Evolutionary conservation across 2,113 vertebrate species (phyloP).

Genomic region (Crotalus horridus): DNA sequence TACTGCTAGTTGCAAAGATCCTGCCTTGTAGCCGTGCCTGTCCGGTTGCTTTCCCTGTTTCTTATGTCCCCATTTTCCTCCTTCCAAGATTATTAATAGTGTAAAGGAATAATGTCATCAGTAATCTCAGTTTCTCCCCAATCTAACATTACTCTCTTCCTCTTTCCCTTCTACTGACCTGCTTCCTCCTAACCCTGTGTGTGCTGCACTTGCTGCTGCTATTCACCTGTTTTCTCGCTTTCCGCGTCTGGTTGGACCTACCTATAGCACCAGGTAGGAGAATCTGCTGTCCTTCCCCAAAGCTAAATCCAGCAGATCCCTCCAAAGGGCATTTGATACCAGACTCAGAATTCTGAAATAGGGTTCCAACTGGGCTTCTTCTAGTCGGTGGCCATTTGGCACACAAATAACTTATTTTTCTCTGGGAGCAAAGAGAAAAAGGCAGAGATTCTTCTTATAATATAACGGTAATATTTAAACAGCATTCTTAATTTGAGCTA

Average conservation of each 20-base stretch:
- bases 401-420: neutral
- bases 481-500: neutral
- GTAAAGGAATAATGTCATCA: neutral
- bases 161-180: conserved; percentile 56
- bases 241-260: conserved; percentile 60
- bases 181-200: conserved; percentile 65
- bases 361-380: neutral
- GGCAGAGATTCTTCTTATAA: neutral
- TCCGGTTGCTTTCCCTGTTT: neutral
- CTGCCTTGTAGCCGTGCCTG: neutral
- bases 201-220: conserved; percentile 51
- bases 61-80: neutral
- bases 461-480: neutral
- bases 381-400: neutral
- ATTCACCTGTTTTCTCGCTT: conserved; percentile 48
- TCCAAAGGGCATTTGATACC: neutral
- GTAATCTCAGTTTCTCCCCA: conserved; percentile 42
- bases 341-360: neutral
- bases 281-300: conserved; percentile 23
- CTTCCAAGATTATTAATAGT: neutral
- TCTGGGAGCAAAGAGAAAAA: neutral
- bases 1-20: neutral
- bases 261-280: conserved; percentile 74
- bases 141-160: conserved; percentile 57
- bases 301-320: neutral